Evolutionary conservation across 2,113 vertebrate species (phyloP), one percentile per base, ranked within the genome.

Genomic region (Thalassoma bifasciatum): DNA sequence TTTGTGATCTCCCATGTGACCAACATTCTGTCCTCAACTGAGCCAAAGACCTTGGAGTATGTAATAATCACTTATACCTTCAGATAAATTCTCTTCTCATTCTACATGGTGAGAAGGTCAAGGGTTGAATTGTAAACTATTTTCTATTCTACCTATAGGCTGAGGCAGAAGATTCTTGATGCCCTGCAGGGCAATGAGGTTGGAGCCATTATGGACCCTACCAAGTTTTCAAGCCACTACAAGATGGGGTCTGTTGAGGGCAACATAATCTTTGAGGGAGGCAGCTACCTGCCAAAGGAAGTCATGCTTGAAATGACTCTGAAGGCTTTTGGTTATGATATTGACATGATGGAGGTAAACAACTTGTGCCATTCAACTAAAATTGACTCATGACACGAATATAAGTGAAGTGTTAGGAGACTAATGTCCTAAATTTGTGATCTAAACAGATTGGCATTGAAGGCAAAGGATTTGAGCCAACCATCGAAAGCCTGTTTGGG

Each of bases 271-370:
- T 97, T 98, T 89, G 97, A 99, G 63, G 90, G 92, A 46, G 87
- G 65, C 57, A 94, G 92, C 72, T 95, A 96, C 68, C 59, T 99
- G 85, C 96, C 97, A 74, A 97, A 90, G 73, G 96, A 99, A 80
- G 92, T 91, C 50, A 95, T 99, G 95, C 92, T 99, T 74, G 97
- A 98, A 88, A 96, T 95, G 47, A 96, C 96, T 21, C 92, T 99
- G 49, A 86, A 93, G 13, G 76, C 93, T 11, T 96, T 96, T 47
- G 98, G 96, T 81, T 65, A 69, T 66, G 83, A 96, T 46, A 21
- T 91, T 0, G 96, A 99, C 72, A 91, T 98, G 88, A 94, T 99
- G 82, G 98, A 99, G 97, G 98, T 98, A 95, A 36, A 36, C 0
- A 50, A 44, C 36, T 52, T 36, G n/a, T 62, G 5, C 24, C 4